Evolutionary conservation across 2,113 vertebrate genomes (phyloP).

Genomic region (Urocynchramus pylzowi): DNA sequence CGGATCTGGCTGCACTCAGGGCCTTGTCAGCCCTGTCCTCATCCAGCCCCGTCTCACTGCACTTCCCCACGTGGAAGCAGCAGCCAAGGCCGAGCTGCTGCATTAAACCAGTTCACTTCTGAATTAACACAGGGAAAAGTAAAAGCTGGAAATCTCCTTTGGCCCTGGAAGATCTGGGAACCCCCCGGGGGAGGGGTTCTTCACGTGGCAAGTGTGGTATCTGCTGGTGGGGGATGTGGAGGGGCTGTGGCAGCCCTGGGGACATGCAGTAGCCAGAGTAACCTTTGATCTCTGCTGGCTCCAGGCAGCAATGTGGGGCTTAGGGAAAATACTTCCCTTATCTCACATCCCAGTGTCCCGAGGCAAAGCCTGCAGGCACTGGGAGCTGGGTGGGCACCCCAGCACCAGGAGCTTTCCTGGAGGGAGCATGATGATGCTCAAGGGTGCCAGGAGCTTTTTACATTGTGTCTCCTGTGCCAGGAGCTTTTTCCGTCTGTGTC

Average conservation of each 20-base stretch:
- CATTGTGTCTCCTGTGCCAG: background rate
- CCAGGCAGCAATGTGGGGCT: background rate
- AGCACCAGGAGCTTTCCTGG: background rate
- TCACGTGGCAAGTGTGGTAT: background rate
- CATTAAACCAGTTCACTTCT: background rate
- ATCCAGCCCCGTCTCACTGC: background rate
- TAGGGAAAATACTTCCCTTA: slow-evolving; percentile 18
- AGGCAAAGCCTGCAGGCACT: background rate
- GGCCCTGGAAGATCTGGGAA: background rate
- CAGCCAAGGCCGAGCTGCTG: background rate
- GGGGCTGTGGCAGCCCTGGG: background rate
- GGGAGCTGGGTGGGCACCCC: background rate
- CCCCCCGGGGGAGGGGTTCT: background rate
- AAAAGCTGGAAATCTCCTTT: background rate
- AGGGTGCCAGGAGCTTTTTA: background rate
- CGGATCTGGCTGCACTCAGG: background rate
- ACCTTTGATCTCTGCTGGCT: slow-evolving; percentile 38
- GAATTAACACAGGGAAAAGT: background rate
- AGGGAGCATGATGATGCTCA: background rate
- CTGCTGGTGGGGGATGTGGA: background rate
- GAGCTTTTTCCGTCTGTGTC: background rate
- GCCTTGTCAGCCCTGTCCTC: background rate
- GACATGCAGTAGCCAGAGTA: background rate
- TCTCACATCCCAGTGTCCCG: background rate
- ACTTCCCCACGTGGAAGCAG: background rate